A percentile compares a stretch with the other conserved stretches of the same genome.
Evolutionary conservation across 2,797 vertebrate genomes (phyloP).

Genomic region (Sebastes kiyomatsui): DNA sequence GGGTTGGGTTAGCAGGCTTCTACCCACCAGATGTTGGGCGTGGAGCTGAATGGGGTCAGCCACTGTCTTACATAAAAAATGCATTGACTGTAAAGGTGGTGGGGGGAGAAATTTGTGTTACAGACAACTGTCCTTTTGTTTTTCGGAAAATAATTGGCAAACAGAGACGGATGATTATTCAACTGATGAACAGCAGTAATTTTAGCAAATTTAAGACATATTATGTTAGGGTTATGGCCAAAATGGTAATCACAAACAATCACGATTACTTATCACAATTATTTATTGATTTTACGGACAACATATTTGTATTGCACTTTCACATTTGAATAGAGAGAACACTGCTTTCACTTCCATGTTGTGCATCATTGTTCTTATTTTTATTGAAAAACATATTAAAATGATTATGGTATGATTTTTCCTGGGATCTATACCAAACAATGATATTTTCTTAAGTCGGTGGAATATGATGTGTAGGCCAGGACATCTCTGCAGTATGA

Average conservation of each 20-base stretch:
- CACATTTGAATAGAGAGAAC: too few species aligned
- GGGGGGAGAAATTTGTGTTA: constrained; percentile 11
- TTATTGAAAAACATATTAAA: neutral
- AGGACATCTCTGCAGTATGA: neutral
- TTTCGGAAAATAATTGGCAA: neutral
- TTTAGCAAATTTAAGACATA: neutral
- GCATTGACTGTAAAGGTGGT: constrained; percentile 24
- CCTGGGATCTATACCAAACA: neutral
- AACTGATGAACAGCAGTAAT: neutral
- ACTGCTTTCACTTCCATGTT: too few species aligned
- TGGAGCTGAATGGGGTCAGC: constrained; percentile 48
- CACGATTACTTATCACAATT: too few species aligned
- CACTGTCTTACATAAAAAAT: constrained; percentile 62
- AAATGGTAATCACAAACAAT: too few species aligned
- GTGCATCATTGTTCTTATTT: neutral
- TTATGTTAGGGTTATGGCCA: too few species aligned
- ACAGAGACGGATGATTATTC: neutral
- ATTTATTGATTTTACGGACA: too few species aligned
- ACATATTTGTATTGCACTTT: too few species aligned
- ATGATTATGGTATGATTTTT: neutral
- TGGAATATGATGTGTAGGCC: neutral
- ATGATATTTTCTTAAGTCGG: neutral
- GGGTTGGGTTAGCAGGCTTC: constrained; percentile 48
- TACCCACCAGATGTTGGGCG: constrained; percentile 58
- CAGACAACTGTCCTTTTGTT: constrained; percentile 5